These are phyloP conservation scores for Leptinotarsa juncta DNA, from an alignment of 2,888 invertebrate genomes.

Conservation along the genomic window DNA sequence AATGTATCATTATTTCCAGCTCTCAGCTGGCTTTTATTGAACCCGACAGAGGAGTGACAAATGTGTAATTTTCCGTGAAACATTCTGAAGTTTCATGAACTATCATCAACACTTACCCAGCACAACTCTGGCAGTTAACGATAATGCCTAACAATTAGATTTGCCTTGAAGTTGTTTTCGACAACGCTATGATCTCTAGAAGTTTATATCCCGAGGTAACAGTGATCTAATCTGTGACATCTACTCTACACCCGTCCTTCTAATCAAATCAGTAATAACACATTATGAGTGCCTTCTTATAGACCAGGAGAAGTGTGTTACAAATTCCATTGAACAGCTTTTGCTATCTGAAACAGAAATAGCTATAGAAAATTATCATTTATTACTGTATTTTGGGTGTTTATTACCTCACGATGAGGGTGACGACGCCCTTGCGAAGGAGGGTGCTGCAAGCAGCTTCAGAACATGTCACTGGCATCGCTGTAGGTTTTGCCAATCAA, in stretches of 20 bases:
- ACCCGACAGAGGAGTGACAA: not conserved
- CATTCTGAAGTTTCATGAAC: slow-evolving; percentile 16
- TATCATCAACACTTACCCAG: slow-evolving; percentile 41
- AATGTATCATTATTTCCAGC: too few species aligned
- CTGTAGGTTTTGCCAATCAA: too few species aligned
- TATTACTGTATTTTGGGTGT: too few species aligned
- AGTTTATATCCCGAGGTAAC: slow-evolving; percentile 63
- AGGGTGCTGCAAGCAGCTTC: too few species aligned
- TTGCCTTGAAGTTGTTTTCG: slow-evolving; percentile 52
- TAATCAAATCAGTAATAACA: slow-evolving; percentile 58
- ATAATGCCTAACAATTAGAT: slow-evolving; percentile 57
- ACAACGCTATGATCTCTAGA: slow-evolving; percentile 52
- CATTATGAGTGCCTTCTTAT: slow-evolving; percentile 56
- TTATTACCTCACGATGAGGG: too few species aligned
- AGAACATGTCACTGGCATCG: too few species aligned
- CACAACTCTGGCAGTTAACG: slow-evolving; percentile 51
- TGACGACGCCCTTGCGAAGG: too few species aligned
- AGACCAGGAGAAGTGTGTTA: not conserved
- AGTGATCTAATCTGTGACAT: slow-evolving; percentile 61
- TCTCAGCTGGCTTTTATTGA: too few species aligned
- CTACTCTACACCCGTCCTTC: slow-evolving; percentile 43
- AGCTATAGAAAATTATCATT: too few species aligned
- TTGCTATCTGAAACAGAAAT: too few species aligned
- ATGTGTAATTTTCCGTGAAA: not conserved
- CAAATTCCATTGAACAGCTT: not conserved